Conservation (phyloP, 2,113 vertebrate species). For the Dunckerocampus dactyliophorus region DNA sequence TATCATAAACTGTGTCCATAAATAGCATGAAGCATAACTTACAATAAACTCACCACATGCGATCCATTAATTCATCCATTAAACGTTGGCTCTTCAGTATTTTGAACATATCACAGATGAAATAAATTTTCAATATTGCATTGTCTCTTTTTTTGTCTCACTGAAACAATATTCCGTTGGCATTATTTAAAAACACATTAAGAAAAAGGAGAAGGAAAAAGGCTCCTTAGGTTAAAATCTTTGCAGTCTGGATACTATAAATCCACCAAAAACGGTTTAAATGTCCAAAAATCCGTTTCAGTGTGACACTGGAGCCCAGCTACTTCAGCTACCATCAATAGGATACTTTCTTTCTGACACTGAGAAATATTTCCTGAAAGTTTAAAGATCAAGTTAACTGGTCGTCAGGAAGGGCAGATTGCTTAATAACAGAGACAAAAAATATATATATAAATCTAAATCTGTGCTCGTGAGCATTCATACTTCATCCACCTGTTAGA, state of each 20-base stretch:
- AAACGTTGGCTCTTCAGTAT: constrained; percentile 23
- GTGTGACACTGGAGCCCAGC: background rate
- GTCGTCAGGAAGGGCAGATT: too few species aligned
- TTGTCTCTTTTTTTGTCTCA: background rate
- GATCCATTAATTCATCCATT: constrained; percentile 35
- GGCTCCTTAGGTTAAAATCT: background rate
- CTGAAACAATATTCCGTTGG: background rate
- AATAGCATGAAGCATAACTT: constrained; percentile 12
- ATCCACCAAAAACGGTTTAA: background rate
- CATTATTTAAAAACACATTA: background rate
- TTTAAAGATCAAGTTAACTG: background rate
- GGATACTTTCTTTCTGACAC: background rate
- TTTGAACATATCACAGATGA: constrained; percentile 17
- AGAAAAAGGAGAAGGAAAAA: background rate
- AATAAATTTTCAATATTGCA: constrained; percentile 11
- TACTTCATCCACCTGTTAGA: too few species aligned
- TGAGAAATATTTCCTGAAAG: background rate
- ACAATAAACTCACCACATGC: constrained; percentile 26
- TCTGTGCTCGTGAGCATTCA: too few species aligned
- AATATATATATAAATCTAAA: too few species aligned
- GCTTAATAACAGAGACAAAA: too few species aligned
- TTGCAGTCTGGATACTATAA: background rate
- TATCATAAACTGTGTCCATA: constrained; percentile 45
- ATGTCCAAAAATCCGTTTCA: background rate
- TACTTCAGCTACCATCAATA: background rate